Percentiles rank a stretch among this genome's conserved stretches.
Evolutionary conservation across 1,140 invertebrate genomes (phyloP).

Genomic region (Brachionus sp.): DNA sequence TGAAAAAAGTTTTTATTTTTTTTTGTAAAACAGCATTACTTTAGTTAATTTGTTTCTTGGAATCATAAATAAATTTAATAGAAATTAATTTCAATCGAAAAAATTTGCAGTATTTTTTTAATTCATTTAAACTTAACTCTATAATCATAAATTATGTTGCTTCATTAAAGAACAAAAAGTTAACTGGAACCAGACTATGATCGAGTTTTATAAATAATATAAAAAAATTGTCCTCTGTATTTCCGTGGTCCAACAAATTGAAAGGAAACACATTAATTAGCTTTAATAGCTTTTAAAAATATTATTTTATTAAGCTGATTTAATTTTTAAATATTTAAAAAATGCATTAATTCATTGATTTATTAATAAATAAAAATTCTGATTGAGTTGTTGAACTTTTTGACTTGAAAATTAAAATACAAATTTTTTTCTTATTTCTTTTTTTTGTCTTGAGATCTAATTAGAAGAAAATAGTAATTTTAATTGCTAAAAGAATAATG

Average conservation of each 20-base stretch:
- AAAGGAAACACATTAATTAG: not conserved
- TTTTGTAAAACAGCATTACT: not conserved
- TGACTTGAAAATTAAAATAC: not conserved
- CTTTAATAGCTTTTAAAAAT: not conserved
- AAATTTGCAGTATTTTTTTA: not conserved
- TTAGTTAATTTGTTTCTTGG: not conserved
- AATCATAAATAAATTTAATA: conserved; percentile 7
- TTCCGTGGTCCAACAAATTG: not conserved
- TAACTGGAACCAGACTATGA: not conserved
- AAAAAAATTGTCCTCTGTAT: not conserved
- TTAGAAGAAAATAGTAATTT: too few species aligned
- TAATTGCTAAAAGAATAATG: too few species aligned
- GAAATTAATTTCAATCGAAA: not conserved
- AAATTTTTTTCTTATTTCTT: not conserved
- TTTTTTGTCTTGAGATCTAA: not conserved
- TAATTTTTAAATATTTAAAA: not conserved
- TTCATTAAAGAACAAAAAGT: not conserved
- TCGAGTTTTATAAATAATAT: not conserved
- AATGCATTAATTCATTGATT: not conserved
- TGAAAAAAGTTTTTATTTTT: not conserved
- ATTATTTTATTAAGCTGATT: not conserved
- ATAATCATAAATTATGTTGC: conserved; percentile 5
- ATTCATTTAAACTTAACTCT: not conserved
- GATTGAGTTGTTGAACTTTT: not conserved
- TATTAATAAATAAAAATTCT: not conserved